Evolutionary conservation across 2,888 invertebrate species (phyloP).

Genomic region (Tanypteryx hageni): DNA sequence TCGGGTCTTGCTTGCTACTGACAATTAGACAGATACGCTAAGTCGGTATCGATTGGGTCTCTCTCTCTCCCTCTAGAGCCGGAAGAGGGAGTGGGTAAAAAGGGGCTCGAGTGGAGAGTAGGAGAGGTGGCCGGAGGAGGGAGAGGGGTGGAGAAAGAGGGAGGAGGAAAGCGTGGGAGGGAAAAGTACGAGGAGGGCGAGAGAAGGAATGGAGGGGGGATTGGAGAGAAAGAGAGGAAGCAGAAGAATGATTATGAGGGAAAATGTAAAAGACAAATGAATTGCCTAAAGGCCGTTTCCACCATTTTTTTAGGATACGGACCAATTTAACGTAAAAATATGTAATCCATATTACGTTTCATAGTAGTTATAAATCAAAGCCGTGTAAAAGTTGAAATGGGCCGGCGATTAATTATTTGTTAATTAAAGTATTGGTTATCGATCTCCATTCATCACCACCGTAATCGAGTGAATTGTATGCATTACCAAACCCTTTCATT

Average conservation of each 20-base stretch:
- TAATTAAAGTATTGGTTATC: slow-evolving; percentile 32
- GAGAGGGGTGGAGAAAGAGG: background rate
- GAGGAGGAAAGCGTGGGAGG: background rate
- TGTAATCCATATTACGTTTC: background rate
- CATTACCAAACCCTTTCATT: too few species aligned
- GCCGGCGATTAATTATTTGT: slow-evolving; percentile 8
- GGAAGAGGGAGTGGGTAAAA: background rate
- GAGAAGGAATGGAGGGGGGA: slow-evolving; percentile 67
- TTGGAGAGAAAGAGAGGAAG: slow-evolving; percentile 69
- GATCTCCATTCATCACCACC: background rate
- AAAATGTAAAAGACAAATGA: slow-evolving; percentile 66
- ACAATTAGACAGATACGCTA: slow-evolving; percentile 64
- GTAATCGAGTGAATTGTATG: too few species aligned
- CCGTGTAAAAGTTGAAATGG: background rate
- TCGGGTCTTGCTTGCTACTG: slow-evolving; percentile 63
- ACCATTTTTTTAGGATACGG: slow-evolving; percentile 50
- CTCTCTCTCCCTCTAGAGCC: background rate
- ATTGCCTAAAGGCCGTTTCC: slow-evolving; percentile 69
- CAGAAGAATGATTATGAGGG: slow-evolving; percentile 68
- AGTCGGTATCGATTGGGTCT: slow-evolving; percentile 60
- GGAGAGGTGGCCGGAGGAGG: background rate
- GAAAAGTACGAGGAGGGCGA: background rate
- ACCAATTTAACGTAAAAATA: slow-evolving; percentile 45
- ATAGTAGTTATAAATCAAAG: background rate
- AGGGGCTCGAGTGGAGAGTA: background rate